Base-by-base conservation (phyloP, 2,888 invertebrate species). In the Drepanosiphum platanoidis region DNA sequence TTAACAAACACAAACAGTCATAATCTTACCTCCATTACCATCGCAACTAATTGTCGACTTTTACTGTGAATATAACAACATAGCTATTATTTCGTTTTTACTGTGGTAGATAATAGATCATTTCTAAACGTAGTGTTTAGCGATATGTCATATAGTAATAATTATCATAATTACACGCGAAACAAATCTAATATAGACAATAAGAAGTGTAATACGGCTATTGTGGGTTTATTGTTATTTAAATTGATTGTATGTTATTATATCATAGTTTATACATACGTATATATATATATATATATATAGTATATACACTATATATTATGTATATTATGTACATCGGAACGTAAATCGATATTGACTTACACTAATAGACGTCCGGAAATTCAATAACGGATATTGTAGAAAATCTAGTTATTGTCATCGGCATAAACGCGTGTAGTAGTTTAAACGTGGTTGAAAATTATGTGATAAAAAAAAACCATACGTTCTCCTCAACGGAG, bases 1-100 rank as follows among this genome's bases (percentile, higher is more conserved):
- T 79, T 79, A 22, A 79, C 42, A 32, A 46, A 42, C n/a, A 66
- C 64, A 78, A 42, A 78, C 42, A 13, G 32, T 66, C 18, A 18
- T 74, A 32, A 30, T 64, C 30, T 64, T 30, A 64, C 64, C 3
- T 13, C 30, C n/a, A 61, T 58, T 58, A 61, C 27, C 64, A 27
- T 64, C 3, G 13, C 1, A 64, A 64, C 64, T 64, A 64, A 64
- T 52, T 64, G 64, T 13, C 13, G 30, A 64, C 64, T 64, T 64
- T 64, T 64, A 64, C 64, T 64, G 27, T 11, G 27, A 64, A 64
- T 30, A 64, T 64, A 64, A 64, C 64, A 64, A 27, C 27, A 30
- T 11, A 22, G 1, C 52, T 52, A 52, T 22, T 22, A 52, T 52
- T 52, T 5, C 52, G 52, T 11, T 64, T 64, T 64, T 64, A 27